Evolutionary conservation across 2,113 vertebrate species (phyloP), one percentile per base, ranked within the genome.

Genomic region (Caranx ignobilis): DNA sequence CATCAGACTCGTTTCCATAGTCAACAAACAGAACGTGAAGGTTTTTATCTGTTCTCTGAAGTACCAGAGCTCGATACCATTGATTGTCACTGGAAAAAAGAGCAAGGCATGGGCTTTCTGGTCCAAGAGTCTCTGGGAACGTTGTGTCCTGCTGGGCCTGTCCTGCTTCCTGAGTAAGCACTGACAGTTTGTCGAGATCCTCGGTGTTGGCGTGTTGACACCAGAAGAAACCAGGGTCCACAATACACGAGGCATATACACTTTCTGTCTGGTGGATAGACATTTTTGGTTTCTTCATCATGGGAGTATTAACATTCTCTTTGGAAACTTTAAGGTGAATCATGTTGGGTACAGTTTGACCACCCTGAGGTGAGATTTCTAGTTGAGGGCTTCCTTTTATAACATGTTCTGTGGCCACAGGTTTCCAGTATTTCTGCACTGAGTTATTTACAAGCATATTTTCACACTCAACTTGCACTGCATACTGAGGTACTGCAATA

Each of bases 191-290:
- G 5, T 80, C 81, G 11, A 96, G 88, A 0, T 89, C 87, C 26
- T 95, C 85, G 0, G 88, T 86, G 81, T 95, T 89, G 2, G 90
- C 79, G 66, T 88, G 85, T 50, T 94, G 93, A 89, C 96, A 96
- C 97, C 97, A 98, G 64, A 97, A 98, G 81, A 93, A 95, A 41
- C 92, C 86, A 6, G 97, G 97, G 21, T 90, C 90, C 1, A 87
- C 92, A 55, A 96, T 91, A 7, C 93, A 89, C 0, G 93, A 94
- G 19, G 95, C 78, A 3, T 95, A 96, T 2, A 91, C 91, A 48
- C 92, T 91, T 55, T 95, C 16, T 0, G 50, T 78, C 47, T 93
- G 89, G 10, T 93, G 92, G 37, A 75, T 80, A 39, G 93, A 94
- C 59, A 94, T 55, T 21, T 94, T 92, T 94, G 86, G 88, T 41